phyloP scores from a whole-genome alignment of 2,888 invertebrate genomes.

The Campaea margaritaria region DNA sequence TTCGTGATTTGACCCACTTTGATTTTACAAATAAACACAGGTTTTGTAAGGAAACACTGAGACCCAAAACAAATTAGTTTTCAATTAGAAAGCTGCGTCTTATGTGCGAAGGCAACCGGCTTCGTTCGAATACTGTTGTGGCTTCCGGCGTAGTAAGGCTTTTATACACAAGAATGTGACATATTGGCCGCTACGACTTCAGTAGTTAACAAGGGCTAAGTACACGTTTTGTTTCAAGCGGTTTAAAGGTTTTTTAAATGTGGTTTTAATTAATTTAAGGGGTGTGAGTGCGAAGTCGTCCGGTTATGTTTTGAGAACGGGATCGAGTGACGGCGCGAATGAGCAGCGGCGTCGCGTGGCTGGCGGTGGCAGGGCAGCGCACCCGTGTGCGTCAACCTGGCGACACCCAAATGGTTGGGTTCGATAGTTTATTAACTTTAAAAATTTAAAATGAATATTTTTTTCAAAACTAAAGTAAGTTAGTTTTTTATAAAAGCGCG shows the following conservation, averaged over 20 bases:
- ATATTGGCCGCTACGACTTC: constrained; percentile 1
- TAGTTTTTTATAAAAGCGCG: no score
- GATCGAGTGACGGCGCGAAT: constrained; percentile 76
- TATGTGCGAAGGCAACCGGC: constrained; percentile 1
- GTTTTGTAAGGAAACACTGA: background rate
- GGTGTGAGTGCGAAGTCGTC: constrained; percentile 73
- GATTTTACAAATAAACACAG: constrained; percentile 2
- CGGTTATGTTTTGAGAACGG: constrained; percentile 82
- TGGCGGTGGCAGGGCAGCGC: constrained; percentile 67
- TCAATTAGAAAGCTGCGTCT: background rate
- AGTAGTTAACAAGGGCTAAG: background rate
- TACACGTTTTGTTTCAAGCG: constrained; percentile 6
- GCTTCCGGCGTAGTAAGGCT: constrained; percentile 16
- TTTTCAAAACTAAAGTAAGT: background rate
- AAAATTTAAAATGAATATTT: background rate
- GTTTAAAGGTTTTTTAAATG: constrained; percentile 19
- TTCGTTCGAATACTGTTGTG: constrained; percentile 6
- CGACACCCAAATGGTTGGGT: constrained; percentile 32
- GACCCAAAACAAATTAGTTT: background rate
- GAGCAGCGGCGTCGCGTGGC: constrained; percentile 61
- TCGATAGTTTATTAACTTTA: constrained; percentile 5
- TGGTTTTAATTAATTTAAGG: constrained; percentile 40
- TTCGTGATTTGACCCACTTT: constrained; percentile 2
- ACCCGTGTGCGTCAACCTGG: constrained; percentile 59
- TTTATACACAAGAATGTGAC: constrained; percentile 22